These are phyloP conservation scores for Drosophila ironensis DNA, from an alignment of 1,140 invertebrate species.

Conservation along the genomic window DNA sequence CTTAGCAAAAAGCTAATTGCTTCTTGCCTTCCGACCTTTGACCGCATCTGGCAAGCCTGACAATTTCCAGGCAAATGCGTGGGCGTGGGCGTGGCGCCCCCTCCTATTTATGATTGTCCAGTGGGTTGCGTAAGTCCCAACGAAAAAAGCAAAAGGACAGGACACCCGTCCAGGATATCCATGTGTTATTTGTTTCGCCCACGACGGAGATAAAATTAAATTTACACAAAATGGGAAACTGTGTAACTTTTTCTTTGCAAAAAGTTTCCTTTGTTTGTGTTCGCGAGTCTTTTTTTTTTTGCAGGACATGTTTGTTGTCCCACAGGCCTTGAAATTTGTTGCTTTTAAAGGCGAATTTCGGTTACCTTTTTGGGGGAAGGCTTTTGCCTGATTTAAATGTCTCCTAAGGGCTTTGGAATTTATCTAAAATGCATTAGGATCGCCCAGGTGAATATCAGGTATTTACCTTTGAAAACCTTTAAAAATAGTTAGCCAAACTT, in stretches of 20 bases:
- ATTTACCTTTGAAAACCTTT: too few relatives aligned
- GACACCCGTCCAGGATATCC: neutral
- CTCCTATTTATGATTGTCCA: constrained; percentile 62
- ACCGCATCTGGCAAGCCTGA: constrained; percentile 3
- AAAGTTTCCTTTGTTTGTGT: constrained; percentile 39
- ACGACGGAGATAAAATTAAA: constrained; percentile 70
- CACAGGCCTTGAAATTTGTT: constrained; percentile 47
- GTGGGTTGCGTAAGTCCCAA: constrained; percentile 19
- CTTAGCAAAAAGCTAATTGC: neutral
- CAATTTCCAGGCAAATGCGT: neutral
- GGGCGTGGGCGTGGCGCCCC: neutral
- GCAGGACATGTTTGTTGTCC: constrained; percentile 23
- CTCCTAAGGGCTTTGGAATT: neutral
- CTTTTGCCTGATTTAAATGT: neutral
- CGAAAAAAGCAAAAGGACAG: neutral
- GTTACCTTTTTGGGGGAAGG: neutral
- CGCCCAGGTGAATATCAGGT: too few relatives aligned
- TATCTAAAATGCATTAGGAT: neutral
- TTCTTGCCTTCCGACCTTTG: neutral
- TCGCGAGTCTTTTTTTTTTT: constrained; percentile 20
- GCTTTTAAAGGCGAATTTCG: neutral
- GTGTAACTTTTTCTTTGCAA: constrained; percentile 17
- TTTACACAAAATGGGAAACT: constrained; percentile 51
- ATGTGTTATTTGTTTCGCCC: constrained; percentile 55
- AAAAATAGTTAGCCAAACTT: too few relatives aligned